These are phyloP conservation scores for Aegotheles bennettii DNA, from an alignment of 2,113 vertebrate genomes.

Conservation along the genomic window DNA sequence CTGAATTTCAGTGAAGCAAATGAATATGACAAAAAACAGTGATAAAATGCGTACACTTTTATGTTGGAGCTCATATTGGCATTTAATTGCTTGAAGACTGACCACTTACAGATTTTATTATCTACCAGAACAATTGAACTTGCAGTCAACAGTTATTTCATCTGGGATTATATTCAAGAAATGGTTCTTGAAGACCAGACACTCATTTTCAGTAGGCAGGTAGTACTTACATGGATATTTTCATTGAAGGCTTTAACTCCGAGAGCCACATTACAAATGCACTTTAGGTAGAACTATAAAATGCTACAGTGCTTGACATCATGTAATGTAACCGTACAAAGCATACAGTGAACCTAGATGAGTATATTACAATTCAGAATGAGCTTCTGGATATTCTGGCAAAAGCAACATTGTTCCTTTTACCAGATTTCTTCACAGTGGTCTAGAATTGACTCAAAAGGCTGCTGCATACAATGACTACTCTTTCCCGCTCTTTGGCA, in stretches of 20 bases:
- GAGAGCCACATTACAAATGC: neutral
- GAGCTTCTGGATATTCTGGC: neutral
- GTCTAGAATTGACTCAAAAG: neutral
- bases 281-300: neutral
- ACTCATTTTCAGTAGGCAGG: neutral
- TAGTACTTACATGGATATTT: neutral
- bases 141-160: neutral
- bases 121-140: neutral
- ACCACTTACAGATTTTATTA: neutral
- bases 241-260: neutral
- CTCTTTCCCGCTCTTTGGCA: neutral
- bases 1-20: neutral
- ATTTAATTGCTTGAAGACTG: neutral
- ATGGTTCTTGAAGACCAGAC: neutral
- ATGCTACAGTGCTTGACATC: neutral
- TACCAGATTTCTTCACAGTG: neutral
- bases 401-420: neutral
- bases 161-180: neutral
- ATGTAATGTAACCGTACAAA: neutral
- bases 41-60: neutral
- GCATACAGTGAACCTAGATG: neutral
- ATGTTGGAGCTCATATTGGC: neutral
- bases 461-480: neutral
- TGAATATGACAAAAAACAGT: neutral
- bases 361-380: neutral